Conservation (phyloP, 2,797 vertebrate species). For the Sphaeramia orbicularis region DNA sequence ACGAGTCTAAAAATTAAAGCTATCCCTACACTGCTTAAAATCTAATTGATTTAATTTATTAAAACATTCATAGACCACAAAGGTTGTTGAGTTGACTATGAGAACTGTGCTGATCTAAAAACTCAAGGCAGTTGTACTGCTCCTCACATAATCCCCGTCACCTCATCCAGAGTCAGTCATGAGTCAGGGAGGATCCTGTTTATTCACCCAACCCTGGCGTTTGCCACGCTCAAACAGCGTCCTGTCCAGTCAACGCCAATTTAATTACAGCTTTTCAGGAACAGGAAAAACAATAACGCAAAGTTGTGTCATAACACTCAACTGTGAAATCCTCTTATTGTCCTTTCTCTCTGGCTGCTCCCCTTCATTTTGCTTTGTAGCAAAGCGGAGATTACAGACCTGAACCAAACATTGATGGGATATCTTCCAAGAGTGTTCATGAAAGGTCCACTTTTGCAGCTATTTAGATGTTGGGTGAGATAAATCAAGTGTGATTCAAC, state of each 20-base stretch:
- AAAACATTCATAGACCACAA: no score
- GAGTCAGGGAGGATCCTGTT: conserved; percentile 35
- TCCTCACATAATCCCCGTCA: neutral
- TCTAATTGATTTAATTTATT: no score
- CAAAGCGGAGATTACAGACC: conserved; percentile 47
- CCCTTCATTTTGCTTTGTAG: conserved; percentile 23
- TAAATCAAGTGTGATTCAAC: conserved; percentile 47
- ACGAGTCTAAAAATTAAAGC: no score
- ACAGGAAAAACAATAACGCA: conserved; percentile 50
- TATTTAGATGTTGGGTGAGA: conserved; percentile 24
- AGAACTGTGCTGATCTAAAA: conserved; percentile 22
- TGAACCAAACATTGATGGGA: neutral
- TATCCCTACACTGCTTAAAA: no score
- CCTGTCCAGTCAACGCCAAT: conserved; percentile 41
- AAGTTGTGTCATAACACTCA: conserved; percentile 51
- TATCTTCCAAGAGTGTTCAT: conserved; percentile 21
- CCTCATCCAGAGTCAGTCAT: conserved; percentile 6
- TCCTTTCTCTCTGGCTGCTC: conserved; percentile 25
- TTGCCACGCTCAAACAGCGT: conserved; percentile 39
- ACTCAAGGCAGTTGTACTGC: conserved; percentile 17
- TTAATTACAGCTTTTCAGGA: conserved; percentile 65
- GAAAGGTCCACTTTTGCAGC: conserved; percentile 33
- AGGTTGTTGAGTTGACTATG: no score
- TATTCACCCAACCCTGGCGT: conserved; percentile 14
- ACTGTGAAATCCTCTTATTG: conserved; percentile 74